Evolutionary conservation across 2,113 vertebrate species (phyloP).

Genomic region (Penelope pileata): DNA sequence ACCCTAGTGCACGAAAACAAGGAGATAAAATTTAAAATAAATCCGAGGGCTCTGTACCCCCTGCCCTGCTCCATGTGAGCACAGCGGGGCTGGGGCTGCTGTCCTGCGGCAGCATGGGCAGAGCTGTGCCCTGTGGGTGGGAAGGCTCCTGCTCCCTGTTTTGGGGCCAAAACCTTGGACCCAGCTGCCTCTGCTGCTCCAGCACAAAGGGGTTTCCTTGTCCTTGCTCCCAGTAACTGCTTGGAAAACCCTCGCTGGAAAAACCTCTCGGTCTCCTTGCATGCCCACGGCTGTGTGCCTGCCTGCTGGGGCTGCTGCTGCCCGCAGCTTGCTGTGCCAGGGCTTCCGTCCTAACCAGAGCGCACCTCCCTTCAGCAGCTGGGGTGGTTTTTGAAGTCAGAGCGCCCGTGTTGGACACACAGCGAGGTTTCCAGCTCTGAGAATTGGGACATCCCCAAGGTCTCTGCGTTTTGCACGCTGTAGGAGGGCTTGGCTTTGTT

Average conservation of each 20-base stretch:
- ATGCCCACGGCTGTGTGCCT: background rate
- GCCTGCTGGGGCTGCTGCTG: background rate
- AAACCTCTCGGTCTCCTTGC: background rate
- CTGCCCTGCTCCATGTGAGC: background rate
- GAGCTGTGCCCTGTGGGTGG: background rate
- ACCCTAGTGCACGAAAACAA: background rate
- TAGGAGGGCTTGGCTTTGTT: background rate
- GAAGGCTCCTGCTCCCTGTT: accelerated
- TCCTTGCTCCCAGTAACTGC: background rate
- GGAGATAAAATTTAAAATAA: background rate
- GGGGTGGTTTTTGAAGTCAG: accelerated
- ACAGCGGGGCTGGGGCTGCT: background rate
- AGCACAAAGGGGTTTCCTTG: background rate
- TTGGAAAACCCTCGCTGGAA: background rate
- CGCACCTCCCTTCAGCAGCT: background rate
- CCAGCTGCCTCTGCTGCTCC: background rate
- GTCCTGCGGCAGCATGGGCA: background rate
- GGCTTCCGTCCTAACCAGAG: background rate
- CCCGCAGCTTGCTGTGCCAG: background rate
- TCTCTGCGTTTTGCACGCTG: background rate
- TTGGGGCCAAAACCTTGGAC: too few relatives aligned
- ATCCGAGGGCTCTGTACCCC: background rate
- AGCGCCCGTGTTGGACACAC: background rate
- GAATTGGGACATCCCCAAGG: background rate
- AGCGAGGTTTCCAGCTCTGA: background rate